These are phyloP conservation scores for Romanomermis culicivorax DNA, from an alignment of 2,888 invertebrate genomes.

Conservation along the genomic window DNA sequence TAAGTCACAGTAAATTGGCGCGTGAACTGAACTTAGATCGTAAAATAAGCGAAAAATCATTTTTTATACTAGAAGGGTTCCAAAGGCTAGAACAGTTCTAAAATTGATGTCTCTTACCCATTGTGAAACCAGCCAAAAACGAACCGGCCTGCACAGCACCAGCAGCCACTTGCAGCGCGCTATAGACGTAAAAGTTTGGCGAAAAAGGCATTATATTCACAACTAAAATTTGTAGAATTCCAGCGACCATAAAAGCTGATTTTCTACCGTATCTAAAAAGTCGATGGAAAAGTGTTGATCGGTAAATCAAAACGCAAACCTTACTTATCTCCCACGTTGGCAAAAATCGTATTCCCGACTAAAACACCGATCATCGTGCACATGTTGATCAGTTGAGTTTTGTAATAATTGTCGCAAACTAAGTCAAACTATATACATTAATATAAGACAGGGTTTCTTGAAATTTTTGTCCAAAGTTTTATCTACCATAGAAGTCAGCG, in stretches of 20 bases:
- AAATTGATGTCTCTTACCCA: conserved; percentile 4
- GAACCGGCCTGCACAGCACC: conserved; percentile 8
- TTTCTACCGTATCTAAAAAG: conserved; percentile 14
- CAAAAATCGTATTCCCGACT: conserved; percentile 3
- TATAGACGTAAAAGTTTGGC: conserved; percentile 5
- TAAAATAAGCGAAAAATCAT: too few relatives aligned
- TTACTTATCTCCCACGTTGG: conserved; percentile 5
- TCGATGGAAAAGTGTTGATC: background rate
- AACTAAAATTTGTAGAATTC: conserved; percentile 11
- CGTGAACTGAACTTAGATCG: too few relatives aligned
- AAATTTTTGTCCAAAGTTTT: too few relatives aligned
- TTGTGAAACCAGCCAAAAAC: conserved; percentile 9
- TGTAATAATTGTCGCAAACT: conserved; percentile 8
- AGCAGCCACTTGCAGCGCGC: conserved; percentile 2
- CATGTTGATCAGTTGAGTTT: conserved; percentile 1
- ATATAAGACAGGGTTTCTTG: background rate
- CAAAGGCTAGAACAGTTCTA: too few relatives aligned
- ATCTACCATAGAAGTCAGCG: background rate
- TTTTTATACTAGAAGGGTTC: too few relatives aligned
- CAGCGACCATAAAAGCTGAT: conserved; percentile 13
- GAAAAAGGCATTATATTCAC: conserved; percentile 3
- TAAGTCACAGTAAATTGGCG: too few relatives aligned
- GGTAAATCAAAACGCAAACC: background rate
- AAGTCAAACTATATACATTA: background rate
- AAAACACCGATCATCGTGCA: conserved; percentile 6